Conservation (phyloP, 2,113 vertebrate species). For the Heteronetta atricapilla region DNA sequence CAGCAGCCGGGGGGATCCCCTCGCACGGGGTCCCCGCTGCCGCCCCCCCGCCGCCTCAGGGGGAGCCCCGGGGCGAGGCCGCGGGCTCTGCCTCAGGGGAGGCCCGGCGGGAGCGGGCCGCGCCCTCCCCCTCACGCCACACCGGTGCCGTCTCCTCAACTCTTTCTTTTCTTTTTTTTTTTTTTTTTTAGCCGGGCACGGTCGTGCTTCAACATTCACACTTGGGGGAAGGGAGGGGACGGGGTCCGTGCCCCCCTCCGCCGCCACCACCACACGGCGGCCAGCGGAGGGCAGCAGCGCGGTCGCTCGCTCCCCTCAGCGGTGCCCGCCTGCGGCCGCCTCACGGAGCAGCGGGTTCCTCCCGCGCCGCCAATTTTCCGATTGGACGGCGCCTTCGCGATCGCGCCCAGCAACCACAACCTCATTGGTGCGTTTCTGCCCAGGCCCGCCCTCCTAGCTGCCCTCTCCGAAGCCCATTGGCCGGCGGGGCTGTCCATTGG, state of each 20-base stretch:
- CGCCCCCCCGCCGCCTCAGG: neutral
- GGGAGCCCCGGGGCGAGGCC: no score
- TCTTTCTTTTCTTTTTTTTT: neutral
- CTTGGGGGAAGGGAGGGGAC: neutral
- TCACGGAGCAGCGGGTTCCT: neutral
- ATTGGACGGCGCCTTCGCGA: neutral
- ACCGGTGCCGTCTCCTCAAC: neutral
- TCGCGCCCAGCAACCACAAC: neutral
- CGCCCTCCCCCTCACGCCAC: fast-evolving
- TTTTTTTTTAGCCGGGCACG: no score
- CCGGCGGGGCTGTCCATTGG: neutral
- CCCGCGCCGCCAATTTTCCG: neutral
- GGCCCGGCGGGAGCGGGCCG: fast-evolving
- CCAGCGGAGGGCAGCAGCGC: no score
- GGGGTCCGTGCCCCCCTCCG: neutral
- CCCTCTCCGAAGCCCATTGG: neutral
- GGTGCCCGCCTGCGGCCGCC: neutral
- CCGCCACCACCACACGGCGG: no score
- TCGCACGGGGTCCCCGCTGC: neutral
- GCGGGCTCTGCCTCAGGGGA: neutral
- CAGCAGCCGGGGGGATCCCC: neutral
- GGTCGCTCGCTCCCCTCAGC: neutral
- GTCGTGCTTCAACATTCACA: neutral
- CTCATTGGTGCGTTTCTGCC: neutral
- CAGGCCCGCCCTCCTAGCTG: neutral